phyloP scores from a whole-genome alignment of 2,113 vertebrate genomes.

The Nerophis ophidion region DNA sequence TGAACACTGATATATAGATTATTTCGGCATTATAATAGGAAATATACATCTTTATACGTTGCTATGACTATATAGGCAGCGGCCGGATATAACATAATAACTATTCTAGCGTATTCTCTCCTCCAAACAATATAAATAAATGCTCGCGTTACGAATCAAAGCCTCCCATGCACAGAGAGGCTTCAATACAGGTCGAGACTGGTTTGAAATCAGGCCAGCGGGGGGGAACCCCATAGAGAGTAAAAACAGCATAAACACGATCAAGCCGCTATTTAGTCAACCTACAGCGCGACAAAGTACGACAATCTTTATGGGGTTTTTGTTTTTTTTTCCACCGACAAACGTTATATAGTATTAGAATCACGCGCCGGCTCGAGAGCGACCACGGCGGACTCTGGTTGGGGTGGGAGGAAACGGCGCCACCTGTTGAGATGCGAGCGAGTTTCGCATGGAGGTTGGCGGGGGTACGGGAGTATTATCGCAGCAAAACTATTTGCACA shows the following conservation, averaged over 20 bases:
- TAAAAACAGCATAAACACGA: background rate
- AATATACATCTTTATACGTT: slow-evolving; percentile 69
- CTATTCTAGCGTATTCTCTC: slow-evolving; percentile 53
- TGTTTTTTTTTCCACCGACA: background rate
- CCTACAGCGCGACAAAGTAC: background rate
- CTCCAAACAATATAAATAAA: slow-evolving; percentile 61
- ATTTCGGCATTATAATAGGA: slow-evolving; percentile 67
- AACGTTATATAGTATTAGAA: slow-evolving; percentile 21
- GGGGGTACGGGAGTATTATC: slow-evolving; percentile 27
- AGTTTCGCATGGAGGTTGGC: slow-evolving; percentile 7
- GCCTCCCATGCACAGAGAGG: slow-evolving; percentile 74
- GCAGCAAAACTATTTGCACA: background rate
- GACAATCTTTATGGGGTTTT: background rate
- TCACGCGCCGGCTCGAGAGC: slow-evolving; percentile 52
- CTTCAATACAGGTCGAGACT: slow-evolving; percentile 64
- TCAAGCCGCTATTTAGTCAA: no score
- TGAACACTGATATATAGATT: slow-evolving; percentile 66
- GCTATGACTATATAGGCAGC: slow-evolving; percentile 61
- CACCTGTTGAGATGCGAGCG: slow-evolving; percentile 63
- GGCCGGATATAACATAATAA: slow-evolving; percentile 66
- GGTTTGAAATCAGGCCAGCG: slow-evolving; percentile 63
- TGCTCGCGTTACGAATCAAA: slow-evolving; percentile 48
- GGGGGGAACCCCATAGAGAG: slow-evolving; percentile 5
- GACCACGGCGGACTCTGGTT: slow-evolving; percentile 50
- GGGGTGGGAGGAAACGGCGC: slow-evolving; percentile 42